A percentile compares a stretch with the other conserved stretches of the same genome.
phyloP scores from a whole-genome alignment of 2,797 vertebrate species.

The Hypotaenidia philippensis region DNA sequence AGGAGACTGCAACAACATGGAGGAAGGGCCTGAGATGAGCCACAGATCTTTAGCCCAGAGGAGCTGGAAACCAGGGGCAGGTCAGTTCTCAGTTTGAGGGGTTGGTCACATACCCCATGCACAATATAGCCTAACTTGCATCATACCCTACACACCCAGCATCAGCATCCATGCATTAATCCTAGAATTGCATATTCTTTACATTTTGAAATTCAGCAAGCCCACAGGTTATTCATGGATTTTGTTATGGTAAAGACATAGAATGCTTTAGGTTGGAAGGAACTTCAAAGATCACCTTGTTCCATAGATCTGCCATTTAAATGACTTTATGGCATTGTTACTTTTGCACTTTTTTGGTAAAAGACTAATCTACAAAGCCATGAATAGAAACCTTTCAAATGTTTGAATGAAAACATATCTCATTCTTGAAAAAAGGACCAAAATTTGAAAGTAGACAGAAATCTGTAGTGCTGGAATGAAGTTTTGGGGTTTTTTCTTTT shows the following conservation, averaged over 20 bases:
- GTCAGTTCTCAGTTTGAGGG: not conserved
- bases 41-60: not conserved
- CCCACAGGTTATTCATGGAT: not conserved
- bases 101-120: not conserved
- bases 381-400: not conserved
- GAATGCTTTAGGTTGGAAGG: too few relatives aligned
- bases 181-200: not conserved
- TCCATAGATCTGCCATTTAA: not conserved
- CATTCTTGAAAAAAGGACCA: not conserved
- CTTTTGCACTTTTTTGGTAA: not conserved
- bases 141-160: not conserved
- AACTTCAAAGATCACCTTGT: too few relatives aligned
- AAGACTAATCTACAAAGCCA: not conserved
- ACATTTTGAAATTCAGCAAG: not conserved
- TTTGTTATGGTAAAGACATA: not conserved
- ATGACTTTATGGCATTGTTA: not conserved
- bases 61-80: not conserved
- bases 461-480: not conserved
- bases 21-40: not conserved
- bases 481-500: accelerated
- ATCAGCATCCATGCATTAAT: not conserved
- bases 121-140: not conserved
- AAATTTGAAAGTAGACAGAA: not conserved
- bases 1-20: not conserved
- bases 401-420: not conserved